These are phyloP conservation scores for Vollenhovia emeryi DNA, from an alignment of 1,140 invertebrate species.

Conservation along the genomic window DNA sequence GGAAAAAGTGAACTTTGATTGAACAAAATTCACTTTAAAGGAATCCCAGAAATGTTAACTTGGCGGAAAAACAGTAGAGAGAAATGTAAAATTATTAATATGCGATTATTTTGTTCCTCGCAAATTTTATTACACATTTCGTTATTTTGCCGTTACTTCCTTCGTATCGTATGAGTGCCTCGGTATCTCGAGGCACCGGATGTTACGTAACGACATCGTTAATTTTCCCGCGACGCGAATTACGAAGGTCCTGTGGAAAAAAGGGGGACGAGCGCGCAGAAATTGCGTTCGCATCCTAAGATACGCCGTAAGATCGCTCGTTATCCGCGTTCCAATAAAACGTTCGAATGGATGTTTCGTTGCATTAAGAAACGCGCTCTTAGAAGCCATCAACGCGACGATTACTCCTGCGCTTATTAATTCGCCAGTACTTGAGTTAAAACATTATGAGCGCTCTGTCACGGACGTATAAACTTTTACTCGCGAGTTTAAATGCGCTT, in stretches of 20 bases:
- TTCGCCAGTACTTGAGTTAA: conserved; percentile 2
- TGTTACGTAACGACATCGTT: conserved; percentile 30
- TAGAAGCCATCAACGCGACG: background rate
- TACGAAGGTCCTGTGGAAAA: conserved; percentile 12
- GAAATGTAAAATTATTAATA: background rate
- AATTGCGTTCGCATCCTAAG: conserved; percentile 13
- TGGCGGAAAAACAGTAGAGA: background rate
- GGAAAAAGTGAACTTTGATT: background rate
- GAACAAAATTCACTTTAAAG: background rate
- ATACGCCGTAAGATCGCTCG: conserved; percentile 37
- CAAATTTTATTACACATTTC: background rate
- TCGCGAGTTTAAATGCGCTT: background rate
- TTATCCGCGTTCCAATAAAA: conserved; percentile 39
- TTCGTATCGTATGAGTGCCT: conserved; percentile 14
- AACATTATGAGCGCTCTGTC: conserved; percentile 4
- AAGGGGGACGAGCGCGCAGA: conserved; percentile 27
- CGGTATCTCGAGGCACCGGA: background rate
- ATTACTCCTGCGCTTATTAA: conserved; percentile 44
- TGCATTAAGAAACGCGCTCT: conserved; percentile 25
- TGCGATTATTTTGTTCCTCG: background rate
- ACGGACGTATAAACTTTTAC: conserved; percentile 21
- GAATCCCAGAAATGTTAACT: background rate
- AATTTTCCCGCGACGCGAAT: conserved; percentile 19
- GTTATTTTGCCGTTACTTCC: background rate
- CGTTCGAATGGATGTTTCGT: conserved; percentile 30